Base-by-base conservation (phyloP, 1,140 invertebrate genomes). In the Brachionus paranguensis region DNA sequence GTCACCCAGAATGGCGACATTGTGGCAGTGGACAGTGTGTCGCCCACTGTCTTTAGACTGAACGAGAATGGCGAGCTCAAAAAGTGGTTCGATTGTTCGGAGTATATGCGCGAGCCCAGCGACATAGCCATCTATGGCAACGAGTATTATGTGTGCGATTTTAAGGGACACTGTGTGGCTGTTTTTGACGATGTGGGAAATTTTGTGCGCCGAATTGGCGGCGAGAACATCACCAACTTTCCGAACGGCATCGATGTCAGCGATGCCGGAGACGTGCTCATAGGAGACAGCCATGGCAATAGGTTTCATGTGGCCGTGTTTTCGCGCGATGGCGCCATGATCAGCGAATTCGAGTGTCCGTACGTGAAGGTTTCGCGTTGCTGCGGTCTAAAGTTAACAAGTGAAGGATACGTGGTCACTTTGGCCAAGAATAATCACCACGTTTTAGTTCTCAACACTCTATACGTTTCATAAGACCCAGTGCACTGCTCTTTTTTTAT, bases 341-440 rank as follows among this genome's bases (percentile, higher is more conserved):
- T 96, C 87, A 95, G 94, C 0, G 95, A 98, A 88, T 97, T 96
- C 88, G 95, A 97, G 89, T 98, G 96, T 90, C 95, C 95, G 8
- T 95, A 96, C 89, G 95, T 97, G 64, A 98, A 97, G 92, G 96
- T 98, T 60, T 97, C 95, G 85, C 93, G 96, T 87, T 98, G 96
- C 91, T 97, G 96, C 89, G 96, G 96, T 68, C 91, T 98, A 86
- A 97, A 97, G 91, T 96, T 98, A 86, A 97, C 96, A 60, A 95
- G 94, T 5, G 95, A 97, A 91, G 96, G 96, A 79, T 96, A 96
- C 90, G 93, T 98, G 85, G 95, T 98, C 85, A 98, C 96, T 78
- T 91, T 98, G 89, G 96, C 96, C 87, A 97, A 98, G 91, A 98
- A 97, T 91, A 98, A 98, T 91, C 96, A 98, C 91, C 95, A 97